Base-by-base conservation (phyloP, 2,888 invertebrate species). In the Yponomeuta plumbellus region DNA sequence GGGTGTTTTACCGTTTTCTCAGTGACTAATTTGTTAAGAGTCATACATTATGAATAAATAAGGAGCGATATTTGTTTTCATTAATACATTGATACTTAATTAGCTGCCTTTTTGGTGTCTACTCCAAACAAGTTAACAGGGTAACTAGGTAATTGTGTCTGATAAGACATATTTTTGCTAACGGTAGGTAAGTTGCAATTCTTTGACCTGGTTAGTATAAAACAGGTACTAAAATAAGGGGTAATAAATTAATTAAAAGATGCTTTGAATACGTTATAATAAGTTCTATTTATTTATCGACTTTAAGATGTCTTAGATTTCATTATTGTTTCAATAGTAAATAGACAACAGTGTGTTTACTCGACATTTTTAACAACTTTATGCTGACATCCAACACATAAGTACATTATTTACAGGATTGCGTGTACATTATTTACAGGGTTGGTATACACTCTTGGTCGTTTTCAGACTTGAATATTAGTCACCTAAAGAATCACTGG, bases 401-500 rank as follows among this genome's bases (percentile, higher is more conserved):
- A 34, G 34, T 71, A 82, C 73, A 73, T 73, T 88, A 88, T 89
- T 72, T 88, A 89, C 87, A 88, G 76, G 79, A 17, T 52, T 84
- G 85, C 44, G 44, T 17, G 4, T 52, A 52, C 44, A 17, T 52
- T 52, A 34, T 34, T 34, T 34, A 89, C 87, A 88, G 76, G 79
- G 5, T 34, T 84, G 85, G 76, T 74, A 71, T 86, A 90, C 87
- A 86, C 76, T 79, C 84, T 91, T 91, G 90, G 90, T 91, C 90
- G 88, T 83, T 86, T 80, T 90, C 91, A 90, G 90, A 90, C 90
- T 89, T 89, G 78, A 82, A 78, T 75, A 80, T 80, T 80, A 81
- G 74, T 76, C 75, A 75, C 72, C 77, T 78, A 79, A 34, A 72
- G 74, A 79, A 80, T 80, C 78, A 77, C 81, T 81, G 76, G 64